Conservation (phyloP, 92 coral and sea anemone species). For the Phenganax subtilis region DNA sequence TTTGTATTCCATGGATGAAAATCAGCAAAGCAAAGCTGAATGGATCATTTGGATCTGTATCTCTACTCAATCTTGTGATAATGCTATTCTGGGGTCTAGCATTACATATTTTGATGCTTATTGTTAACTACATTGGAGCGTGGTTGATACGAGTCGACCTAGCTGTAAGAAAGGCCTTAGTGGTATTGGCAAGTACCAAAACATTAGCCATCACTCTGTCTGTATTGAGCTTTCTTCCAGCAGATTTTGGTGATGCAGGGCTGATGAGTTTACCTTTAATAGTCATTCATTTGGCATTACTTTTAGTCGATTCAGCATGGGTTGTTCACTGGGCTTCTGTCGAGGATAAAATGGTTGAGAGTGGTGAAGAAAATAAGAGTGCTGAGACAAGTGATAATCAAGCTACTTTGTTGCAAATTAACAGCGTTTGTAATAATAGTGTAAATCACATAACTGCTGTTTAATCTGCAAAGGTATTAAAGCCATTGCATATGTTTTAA, state of each 20-base stretch:
- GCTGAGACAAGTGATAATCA: not conserved
- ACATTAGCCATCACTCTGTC: conserved; percentile 82
- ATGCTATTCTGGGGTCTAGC: conserved; percentile 78
- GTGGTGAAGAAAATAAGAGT: not conserved
- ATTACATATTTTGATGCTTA: conserved; percentile 64
- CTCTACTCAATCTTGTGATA: conserved; percentile 65
- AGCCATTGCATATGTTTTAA: not conserved
- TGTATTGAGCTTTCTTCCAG: conserved; percentile 65
- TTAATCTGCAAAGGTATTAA: not conserved
- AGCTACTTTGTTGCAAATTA: not conserved
- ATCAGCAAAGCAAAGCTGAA: conserved; percentile 79
- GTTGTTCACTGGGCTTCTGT: conserved; percentile 66
- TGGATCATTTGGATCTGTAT: conserved; percentile 62
- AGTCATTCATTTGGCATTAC: conserved; percentile 68
- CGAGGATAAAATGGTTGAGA: conserved; percentile 38
- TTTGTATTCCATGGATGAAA: conserved; percentile 92
- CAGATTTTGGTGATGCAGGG: conserved; percentile 69
- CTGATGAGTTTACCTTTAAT: conserved; percentile 75
- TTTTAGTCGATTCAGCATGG: conserved; percentile 70
- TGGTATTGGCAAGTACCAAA: conserved; percentile 85
- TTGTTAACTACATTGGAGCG: conserved; percentile 51
- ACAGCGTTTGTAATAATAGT: not conserved
- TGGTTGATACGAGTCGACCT: conserved; percentile 57
- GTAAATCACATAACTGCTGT: conserved; percentile 8
- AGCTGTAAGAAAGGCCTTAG: conserved; percentile 64